Evolutionary conservation across 35 echinoderm and acorn worm species (phyloP), one percentile per base, ranked within the genome.

Genomic region (Diadema setosum): DNA sequence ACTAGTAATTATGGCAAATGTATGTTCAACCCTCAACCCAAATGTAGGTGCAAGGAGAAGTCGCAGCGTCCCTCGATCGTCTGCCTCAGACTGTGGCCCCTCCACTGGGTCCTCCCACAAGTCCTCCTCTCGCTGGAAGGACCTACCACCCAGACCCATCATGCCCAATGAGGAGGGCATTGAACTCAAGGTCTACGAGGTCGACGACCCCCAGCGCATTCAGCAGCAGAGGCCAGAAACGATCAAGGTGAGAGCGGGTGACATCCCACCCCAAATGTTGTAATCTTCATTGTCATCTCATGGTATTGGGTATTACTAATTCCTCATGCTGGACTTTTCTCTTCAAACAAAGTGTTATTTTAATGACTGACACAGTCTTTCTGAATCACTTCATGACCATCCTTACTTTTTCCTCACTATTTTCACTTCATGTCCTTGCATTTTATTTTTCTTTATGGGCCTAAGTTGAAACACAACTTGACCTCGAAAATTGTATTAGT

Each of bases 101-200:
- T 86, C 94, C 2, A 87, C 90, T 0, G 80, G 90, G 2, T 58
- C 74, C 74, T 86, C 86, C 17, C 50, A 46, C 58, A 61, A 86
- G 46, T 42, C 55, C 48, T 67, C 76, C 29, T n/a, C n/a, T n/a
- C 82, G 92, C 12, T 87, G 93, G 93, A 90, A 90, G 33, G 93
- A 95, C 63, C 61, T 95, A 18, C 88, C 82, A 27, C 96, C 96
- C 14, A 89, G 92, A 58, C 90, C 93, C 16, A 85, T 84, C 74
- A 49, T 84, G 11, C 91, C 86, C 45, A 85, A 87, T 42, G 87
- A 94, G 32, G 86, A 87, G 7, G 90, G 89, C 25, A 90, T 99
- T 12, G 96, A 91, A 75, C 88, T 99, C 48, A 99, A 99, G 56
- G 89, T 99, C 0, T 99, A 99, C 81, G 93, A 99, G 70, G 96